Conservation (phyloP, 2,888 invertebrate species). For the Empis stercorea region DNA sequence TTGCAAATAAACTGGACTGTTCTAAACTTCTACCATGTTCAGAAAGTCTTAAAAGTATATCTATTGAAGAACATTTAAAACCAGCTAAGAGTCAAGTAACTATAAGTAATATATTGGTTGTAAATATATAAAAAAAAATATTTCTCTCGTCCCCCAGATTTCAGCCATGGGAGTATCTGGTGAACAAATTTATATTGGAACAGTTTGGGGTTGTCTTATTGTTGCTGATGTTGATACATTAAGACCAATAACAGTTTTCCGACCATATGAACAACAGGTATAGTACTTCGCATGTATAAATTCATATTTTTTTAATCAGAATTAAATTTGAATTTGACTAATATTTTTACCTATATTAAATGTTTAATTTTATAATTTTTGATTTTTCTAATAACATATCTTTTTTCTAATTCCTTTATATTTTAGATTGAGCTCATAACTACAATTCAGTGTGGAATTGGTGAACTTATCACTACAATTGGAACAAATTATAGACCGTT, state of each 20-base stretch:
- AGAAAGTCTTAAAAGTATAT: conserved; percentile 80
- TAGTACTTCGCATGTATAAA: too few relatives aligned
- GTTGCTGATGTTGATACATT: conserved; percentile 71
- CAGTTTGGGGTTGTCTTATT: conserved; percentile 89
- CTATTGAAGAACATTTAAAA: conserved; percentile 74
- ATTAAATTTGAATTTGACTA: too few relatives aligned
- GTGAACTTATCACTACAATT: conserved; percentile 56
- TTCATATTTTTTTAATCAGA: too few relatives aligned
- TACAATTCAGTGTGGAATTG: conserved; percentile 38
- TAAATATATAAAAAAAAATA: neutral
- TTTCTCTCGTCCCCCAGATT: too few relatives aligned
- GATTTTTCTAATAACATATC: conserved; percentile 16
- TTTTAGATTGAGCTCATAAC: conserved; percentile 48
- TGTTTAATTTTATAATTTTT: neutral
- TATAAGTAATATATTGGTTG: neutral
- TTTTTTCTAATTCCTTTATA: too few relatives aligned
- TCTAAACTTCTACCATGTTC: conserved; percentile 85
- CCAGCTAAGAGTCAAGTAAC: conserved; percentile 61
- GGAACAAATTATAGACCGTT: conserved; percentile 77
- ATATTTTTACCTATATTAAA: neutral
- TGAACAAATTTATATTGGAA: conserved; percentile 74
- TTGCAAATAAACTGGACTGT: conserved; percentile 74
- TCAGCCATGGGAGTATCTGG: conserved; percentile 48
- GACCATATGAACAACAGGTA: conserved; percentile 78
- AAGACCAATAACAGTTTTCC: conserved; percentile 81